phyloP scores from a whole-genome alignment of 2,797 vertebrate genomes.

The Tapirus indicus region DNA sequence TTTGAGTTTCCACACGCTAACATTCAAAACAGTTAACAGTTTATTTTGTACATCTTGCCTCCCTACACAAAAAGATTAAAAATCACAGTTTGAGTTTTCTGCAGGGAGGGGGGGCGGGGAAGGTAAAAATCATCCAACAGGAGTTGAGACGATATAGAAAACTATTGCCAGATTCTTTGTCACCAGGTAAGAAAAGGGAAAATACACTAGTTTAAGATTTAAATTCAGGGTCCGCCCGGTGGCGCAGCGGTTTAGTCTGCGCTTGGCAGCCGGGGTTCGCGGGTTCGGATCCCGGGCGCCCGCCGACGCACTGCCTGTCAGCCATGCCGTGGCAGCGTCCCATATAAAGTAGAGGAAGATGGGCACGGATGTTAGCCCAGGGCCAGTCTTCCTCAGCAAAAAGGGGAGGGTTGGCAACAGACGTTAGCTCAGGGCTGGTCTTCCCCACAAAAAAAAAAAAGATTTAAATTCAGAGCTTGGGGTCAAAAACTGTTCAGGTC shows the following conservation, averaged over 20 bases:
- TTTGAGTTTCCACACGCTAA: neutral
- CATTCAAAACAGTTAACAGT: neutral
- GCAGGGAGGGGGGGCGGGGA: accelerated
- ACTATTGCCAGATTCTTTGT: neutral
- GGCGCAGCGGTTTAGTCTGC: no score
- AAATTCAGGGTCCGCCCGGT: no score
- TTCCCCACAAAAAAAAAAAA: no score
- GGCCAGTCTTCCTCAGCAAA: no score
- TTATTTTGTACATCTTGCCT: neutral
- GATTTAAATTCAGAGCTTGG: neutral
- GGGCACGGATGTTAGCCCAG: no score
- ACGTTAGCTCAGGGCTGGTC: no score
- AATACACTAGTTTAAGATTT: neutral
- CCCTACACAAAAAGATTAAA: neutral
- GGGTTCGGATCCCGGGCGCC: no score
- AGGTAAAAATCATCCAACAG: neutral
- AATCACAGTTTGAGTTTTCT: neutral
- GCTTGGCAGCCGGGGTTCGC: no score
- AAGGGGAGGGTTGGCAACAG: no score
- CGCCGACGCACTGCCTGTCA: no score
- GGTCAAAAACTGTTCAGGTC: neutral
- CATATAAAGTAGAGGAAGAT: no score
- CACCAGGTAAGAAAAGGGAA: neutral
- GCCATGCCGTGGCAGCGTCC: no score
- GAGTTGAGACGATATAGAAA: neutral